phyloP scores from a whole-genome alignment of 2,797 vertebrate genomes.

The Chelidonichthys spinosus region DNA sequence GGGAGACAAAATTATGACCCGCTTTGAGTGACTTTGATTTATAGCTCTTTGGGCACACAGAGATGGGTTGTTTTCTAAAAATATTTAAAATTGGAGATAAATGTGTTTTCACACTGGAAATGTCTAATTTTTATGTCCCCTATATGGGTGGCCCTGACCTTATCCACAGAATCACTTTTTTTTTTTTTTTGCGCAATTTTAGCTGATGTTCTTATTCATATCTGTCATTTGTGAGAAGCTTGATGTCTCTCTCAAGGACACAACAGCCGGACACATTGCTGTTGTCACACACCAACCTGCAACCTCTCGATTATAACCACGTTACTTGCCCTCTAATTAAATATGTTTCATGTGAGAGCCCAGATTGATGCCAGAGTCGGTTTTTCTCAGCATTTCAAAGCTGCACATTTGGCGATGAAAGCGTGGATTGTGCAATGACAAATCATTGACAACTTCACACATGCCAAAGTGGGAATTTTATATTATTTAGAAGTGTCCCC shows the following conservation, averaged over 20 bases:
- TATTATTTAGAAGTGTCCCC: slow-evolving; percentile 45
- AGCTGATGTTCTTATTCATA: slow-evolving; percentile 19
- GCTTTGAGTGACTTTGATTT: slow-evolving; percentile 13
- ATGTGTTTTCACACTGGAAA: background rate
- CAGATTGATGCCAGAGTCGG: slow-evolving; percentile 23
- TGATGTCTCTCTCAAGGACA: slow-evolving; percentile 38
- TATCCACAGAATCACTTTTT: slow-evolving; percentile 8
- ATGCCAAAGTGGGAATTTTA: slow-evolving; percentile 57
- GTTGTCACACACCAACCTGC: slow-evolving; percentile 43
- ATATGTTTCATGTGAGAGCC: slow-evolving; percentile 36
- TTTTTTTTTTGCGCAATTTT: slow-evolving; percentile 19
- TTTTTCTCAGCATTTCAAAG: slow-evolving; percentile 39
- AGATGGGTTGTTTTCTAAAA: background rate
- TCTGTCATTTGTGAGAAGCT: slow-evolving; percentile 5
- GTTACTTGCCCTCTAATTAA: slow-evolving; percentile 51
- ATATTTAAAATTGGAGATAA: slow-evolving; percentile 5
- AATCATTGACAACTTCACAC: slow-evolving; percentile 50
- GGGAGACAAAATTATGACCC: background rate
- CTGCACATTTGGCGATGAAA: slow-evolving; percentile 34
- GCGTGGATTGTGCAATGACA: slow-evolving; percentile 47
- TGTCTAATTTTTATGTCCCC: background rate
- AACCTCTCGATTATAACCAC: slow-evolving; percentile 46
- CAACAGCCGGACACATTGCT: slow-evolving; percentile 32
- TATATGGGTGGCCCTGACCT: slow-evolving; percentile 10
- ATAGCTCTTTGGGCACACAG: background rate